Evolutionary conservation across 2,797 vertebrate genomes (phyloP), one percentile per base, ranked within the genome.

Genomic region (Pogonophryne albipinna): DNA sequence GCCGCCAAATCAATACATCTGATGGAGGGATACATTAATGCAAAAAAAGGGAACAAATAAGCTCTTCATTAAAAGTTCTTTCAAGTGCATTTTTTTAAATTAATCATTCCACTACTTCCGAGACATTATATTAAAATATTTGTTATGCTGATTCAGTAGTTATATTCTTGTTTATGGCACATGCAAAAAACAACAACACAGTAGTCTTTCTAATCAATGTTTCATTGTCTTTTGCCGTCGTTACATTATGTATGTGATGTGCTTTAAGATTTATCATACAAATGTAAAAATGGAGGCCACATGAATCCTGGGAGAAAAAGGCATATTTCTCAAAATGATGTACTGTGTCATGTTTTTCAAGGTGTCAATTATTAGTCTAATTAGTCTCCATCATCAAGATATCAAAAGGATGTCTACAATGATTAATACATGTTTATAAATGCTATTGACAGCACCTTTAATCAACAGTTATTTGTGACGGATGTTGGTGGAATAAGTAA

Each of bases 401-500:
- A 66, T 62, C 19, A 50, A 46, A 27, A 62, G 59, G 10, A 7
- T 69, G 70, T 71, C 42, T 59, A 64, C 38, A 80, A 56, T 56
- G 9, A 81, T 45, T 66, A 61, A 68, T 52, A 71, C 4, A 38
- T 38, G 45, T 75, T 57, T 67, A 67, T 8, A 71, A 89, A 89
- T 66, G 71, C 66, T 57, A 56, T 55, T 60, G 46, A 87, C 31
- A 52, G 71, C 72, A 82, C 66, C 71, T 77, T 91, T 66, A 46
- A 83, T 57, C 20, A 68, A 80, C 67, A 31, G 53, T 62, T 51
- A 78, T 72, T 80, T 81, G 57, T 82, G 46, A 65, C 45, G 71
- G 34, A 84, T 76, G 76, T 64, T 73, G 72, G 62, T 81, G 75
- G 68, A 78, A 81, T 80, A 50, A 71, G 17, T 50, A 73, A 68